Base-by-base conservation (phyloP, 2,113 vertebrate genomes). In the Phodopus roborovskii region DNA sequence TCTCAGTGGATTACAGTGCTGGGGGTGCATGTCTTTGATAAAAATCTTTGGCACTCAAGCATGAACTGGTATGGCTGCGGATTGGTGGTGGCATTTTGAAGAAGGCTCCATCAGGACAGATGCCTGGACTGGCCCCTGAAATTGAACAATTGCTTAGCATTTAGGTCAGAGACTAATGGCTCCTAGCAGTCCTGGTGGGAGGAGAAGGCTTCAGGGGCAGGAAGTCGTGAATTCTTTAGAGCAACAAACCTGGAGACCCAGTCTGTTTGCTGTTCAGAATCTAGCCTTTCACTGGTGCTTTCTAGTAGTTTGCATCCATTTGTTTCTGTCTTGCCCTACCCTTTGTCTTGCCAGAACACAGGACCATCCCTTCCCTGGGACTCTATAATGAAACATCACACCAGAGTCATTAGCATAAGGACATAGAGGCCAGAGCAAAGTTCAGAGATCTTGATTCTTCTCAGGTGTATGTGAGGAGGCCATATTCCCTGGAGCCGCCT, bases 381-480 rank as follows among this genome's bases (percentile, higher is more conserved):
- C 39, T 88, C 93, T 60, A 53, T 22, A 91, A 70, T 16, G 6
- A 91, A 96, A 86, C 15, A 39, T 8, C 87, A 90, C 12, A 24
- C 13, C 83, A 88, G 42, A 50, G 10, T 87, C 36, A 15, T 94
- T 91, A 95, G 78, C 74, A 87, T 91, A 92, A 92, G 77, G 81
- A 83, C 24, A n/a, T 1, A 26, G 79, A 94, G 88, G 70, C 81
- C 90, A 30, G 71, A 93, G 81, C 56, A 77, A 79, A 93, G 82
- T 94, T 92, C 93, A 89, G 53, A 86, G 77, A 90, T 81, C 92
- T 64, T 50, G 42, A 94, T 90, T 95, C 64, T 4, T 2, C 60
- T 90, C 75, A 83, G 86, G 75, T 91, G 73, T 28, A 50, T 77
- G 50, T 11, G 50, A 70, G 28, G n/a, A 71, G 62, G 83, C 90